phyloP scores from a whole-genome alignment of 2,888 invertebrate species.

The Hirtodrosophila alboralis region DNA sequence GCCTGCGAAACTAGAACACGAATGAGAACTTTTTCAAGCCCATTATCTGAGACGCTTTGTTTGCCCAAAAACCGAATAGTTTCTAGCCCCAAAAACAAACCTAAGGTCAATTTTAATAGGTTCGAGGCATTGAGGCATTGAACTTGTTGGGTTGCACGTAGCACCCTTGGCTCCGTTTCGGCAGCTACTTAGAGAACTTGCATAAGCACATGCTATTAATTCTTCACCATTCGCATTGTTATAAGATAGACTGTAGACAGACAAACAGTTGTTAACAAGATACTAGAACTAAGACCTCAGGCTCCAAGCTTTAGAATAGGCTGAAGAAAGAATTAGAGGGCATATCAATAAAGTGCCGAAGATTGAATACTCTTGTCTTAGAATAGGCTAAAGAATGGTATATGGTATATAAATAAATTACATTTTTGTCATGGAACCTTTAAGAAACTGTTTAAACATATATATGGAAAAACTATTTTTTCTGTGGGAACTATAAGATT shows the following conservation, averaged over 20 bases:
- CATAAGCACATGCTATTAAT: constrained; percentile 66
- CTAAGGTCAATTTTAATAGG: constrained; percentile 81
- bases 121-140: constrained; percentile 77
- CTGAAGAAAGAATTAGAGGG: background rate
- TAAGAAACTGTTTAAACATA: too few relatives aligned
- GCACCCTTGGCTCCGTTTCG: constrained; percentile 70
- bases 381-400: too few relatives aligned
- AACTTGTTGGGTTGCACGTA: constrained; percentile 74
- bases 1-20: constrained; percentile 80
- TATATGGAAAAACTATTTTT: too few relatives aligned
- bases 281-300: constrained; percentile 12
- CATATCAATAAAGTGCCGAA: constrained; percentile 1
- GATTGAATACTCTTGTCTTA: too few relatives aligned
- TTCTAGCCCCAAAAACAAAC: constrained; percentile 35
- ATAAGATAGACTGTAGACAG: constrained; percentile 19
- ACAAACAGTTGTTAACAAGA: constrained; percentile 51
- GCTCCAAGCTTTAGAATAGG: constrained; percentile 22
- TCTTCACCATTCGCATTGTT: constrained; percentile 70
- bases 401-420: too few relatives aligned
- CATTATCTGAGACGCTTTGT: constrained; percentile 55
- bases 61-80: constrained; percentile 44
- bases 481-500: too few relatives aligned
- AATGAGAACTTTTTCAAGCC: constrained; percentile 77
- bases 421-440: too few relatives aligned
- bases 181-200: constrained; percentile 41